phyloP scores from a whole-genome alignment of 2,797 vertebrate species.

The Novumbra hubbsi region DNA sequence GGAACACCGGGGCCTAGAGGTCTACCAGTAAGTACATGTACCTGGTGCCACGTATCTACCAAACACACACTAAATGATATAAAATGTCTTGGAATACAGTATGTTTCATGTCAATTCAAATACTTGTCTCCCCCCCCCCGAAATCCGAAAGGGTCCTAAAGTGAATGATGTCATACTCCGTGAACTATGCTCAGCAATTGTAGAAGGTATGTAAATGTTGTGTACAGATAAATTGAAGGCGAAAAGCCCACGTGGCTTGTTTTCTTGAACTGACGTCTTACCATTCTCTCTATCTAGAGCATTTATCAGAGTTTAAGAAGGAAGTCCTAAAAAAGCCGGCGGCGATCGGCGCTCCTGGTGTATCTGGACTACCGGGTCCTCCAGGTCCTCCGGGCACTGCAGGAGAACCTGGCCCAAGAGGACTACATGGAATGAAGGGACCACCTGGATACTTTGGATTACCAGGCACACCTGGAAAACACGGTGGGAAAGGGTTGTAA shows the following conservation, averaged over 20 bases:
- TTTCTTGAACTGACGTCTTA: not conserved
- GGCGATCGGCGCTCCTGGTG: slow-evolving; percentile 67
- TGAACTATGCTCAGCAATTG: slow-evolving; percentile 74
- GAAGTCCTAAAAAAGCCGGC: slow-evolving; percentile 74
- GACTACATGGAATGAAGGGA: slow-evolving; percentile 68
- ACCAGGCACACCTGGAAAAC: slow-evolving; percentile 72
- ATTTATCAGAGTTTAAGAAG: slow-evolving; percentile 74
- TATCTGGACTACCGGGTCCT: slow-evolving; percentile 42
- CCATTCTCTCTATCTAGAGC: slow-evolving; percentile 57
- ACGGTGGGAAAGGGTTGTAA: slow-evolving; percentile 57
- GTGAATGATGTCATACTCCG: slow-evolving; percentile 71
- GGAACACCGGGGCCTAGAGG: slow-evolving; percentile 76
- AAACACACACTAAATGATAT: slow-evolving; percentile 19
- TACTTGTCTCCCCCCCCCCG: slow-evolving; percentile 11
- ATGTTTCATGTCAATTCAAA: slow-evolving; percentile 43
- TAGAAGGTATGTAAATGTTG: slow-evolving; percentile 66
- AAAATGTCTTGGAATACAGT: too few species aligned
- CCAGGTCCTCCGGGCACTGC: slow-evolving; percentile 61
- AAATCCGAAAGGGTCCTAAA: slow-evolving; percentile 69
- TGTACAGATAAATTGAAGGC: not conserved
- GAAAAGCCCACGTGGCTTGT: not conserved
- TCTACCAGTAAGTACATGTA: slow-evolving; percentile 61
- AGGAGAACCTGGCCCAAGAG: slow-evolving; percentile 65
- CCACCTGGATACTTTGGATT: slow-evolving; percentile 75
- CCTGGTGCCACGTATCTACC: not conserved